Percentiles rank a stretch among this genome's conserved stretches.
Conservation (phyloP, 2,888 invertebrate species). For the Microctonus aethiopoides region DNA sequence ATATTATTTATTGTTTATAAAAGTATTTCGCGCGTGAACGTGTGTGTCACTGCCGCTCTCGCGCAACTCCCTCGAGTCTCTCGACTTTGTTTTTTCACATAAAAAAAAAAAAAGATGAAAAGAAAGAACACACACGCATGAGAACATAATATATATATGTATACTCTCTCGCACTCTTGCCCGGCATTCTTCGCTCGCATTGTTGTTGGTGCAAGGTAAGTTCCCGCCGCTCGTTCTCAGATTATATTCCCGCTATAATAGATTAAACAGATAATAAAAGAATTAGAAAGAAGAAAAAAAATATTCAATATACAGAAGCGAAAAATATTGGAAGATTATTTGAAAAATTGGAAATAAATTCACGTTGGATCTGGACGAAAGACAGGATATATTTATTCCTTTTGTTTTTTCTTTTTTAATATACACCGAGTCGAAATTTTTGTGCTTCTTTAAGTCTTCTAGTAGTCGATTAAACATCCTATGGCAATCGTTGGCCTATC, state of each 20-base stretch:
- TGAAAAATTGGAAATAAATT: not conserved
- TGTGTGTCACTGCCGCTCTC: constrained; percentile 32
- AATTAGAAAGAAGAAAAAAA: constrained; percentile 17
- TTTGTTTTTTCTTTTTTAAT: no score
- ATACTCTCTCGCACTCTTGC: constrained; percentile 7
- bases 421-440: no score
- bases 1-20: constrained; percentile 1
- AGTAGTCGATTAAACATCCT: not conserved
- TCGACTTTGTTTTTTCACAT: constrained; percentile 42
- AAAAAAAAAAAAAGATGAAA: constrained; percentile 15
- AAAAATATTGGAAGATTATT: not conserved
- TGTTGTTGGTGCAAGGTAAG: constrained; percentile 24
- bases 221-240: not conserved
- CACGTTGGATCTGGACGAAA: not conserved
- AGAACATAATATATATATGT: constrained; percentile 1
- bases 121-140: not conserved
- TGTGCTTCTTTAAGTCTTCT: not conserved
- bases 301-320: not conserved
- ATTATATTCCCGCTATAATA: not conserved
- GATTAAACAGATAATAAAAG: constrained; percentile 25
- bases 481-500: no score
- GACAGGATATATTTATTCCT: no score
- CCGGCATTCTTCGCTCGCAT: constrained; percentile 6
- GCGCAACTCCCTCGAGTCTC: constrained; percentile 34
- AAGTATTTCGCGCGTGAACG: constrained; percentile 8